Evolutionary conservation across 2,113 vertebrate species (phyloP).

Genomic region (Cacatua alba): DNA sequence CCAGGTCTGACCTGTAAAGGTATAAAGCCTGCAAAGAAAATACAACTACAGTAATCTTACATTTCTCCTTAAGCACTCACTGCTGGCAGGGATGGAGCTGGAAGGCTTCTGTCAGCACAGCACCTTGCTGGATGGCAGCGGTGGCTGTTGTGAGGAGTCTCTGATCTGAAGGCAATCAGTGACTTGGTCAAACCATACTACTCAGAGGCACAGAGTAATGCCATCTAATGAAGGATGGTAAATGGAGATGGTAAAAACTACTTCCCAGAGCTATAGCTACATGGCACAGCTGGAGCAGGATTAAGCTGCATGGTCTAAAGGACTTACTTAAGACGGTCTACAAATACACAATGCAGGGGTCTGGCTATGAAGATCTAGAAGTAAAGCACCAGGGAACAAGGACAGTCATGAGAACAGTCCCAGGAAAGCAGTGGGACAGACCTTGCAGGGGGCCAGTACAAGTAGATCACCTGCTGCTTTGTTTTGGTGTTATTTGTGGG

Average conservation of each 20-base stretch:
- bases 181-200: neutral
- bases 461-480: neutral
- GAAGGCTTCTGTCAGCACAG: neutral
- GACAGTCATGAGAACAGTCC: neutral
- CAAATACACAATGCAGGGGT: fast-evolving
- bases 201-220: neutral
- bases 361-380: neutral
- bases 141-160: neutral
- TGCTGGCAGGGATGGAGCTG: neutral
- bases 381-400: neutral
- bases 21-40: neutral
- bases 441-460: neutral
- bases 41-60: neutral
- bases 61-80: neutral
- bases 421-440: neutral
- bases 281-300: neutral
- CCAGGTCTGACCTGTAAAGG: neutral
- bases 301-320: neutral
- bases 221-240: neutral
- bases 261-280: neutral
- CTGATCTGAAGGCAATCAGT: neutral
- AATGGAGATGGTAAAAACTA: neutral
- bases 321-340: neutral
- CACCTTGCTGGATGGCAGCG: fast-evolving
- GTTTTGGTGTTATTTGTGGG: neutral